Conservation (phyloP, 2,113 vertebrate genomes). For the Dunckerocampus dactyliophorus region DNA sequence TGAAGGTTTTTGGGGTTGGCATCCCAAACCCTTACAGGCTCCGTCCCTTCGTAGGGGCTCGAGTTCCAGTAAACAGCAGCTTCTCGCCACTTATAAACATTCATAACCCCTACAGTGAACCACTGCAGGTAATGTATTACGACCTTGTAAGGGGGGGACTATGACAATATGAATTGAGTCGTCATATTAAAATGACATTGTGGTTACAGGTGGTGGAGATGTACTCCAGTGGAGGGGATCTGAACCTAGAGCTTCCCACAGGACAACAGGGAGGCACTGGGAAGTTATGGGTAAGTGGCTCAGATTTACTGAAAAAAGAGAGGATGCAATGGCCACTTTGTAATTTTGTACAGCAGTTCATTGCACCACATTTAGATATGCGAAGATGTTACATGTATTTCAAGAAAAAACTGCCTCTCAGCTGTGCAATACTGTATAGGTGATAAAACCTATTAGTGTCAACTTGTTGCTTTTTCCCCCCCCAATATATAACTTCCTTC, state of each 20-base stretch:
- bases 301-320: too few species aligned
- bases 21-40: conserved; percentile 95
- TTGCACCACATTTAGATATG: too few species aligned
- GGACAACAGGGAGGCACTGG: conserved; percentile 92
- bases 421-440: too few species aligned
- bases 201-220: conserved; percentile 90
- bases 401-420: too few species aligned
- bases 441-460: too few species aligned
- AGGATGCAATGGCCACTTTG: too few species aligned
- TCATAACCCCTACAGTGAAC: conserved; percentile 96
- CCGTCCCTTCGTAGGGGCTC: conserved; percentile 93
- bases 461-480: too few species aligned
- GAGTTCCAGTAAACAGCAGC: conserved; percentile 98
- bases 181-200: not conserved
- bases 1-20: conserved; percentile 96
- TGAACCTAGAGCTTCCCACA: conserved; percentile 95
- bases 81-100: conserved; percentile 98
- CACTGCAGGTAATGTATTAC: conserved; percentile 80
- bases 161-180: not conserved
- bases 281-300: conserved; percentile 88
- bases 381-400: too few species aligned
- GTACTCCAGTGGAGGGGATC: conserved; percentile 97
- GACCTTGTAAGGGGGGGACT: too few species aligned
- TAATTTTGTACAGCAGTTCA: too few species aligned
- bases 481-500: too few species aligned